Base-by-base conservation (phyloP, 2,888 invertebrate species). In the Phoenoteleia sp. region DNA sequence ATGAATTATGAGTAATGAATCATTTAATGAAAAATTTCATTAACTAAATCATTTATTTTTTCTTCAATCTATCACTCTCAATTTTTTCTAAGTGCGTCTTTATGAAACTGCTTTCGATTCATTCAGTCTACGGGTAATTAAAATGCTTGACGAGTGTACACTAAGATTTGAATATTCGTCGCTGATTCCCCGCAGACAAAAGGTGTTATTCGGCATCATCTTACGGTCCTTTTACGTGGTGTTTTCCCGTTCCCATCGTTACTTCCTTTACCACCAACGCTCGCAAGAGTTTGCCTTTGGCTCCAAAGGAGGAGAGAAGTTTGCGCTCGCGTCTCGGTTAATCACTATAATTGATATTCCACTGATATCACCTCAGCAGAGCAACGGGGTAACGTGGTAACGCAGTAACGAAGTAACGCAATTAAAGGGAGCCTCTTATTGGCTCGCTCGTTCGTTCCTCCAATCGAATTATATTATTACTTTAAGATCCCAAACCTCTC, bases 281-380 rank as follows among this genome's bases (percentile, higher is more conserved):
- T 72, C 15, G 80, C 80, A 74, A 67, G 81, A 67, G 69, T 75
- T 84, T 80, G 84, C 66, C 69, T 71, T 75, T 77, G 81, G 58
- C 27, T 74, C 62, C 47, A 47, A 74, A 84, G 76, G 74, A 66
- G 66, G 49, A 66, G 82, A 81, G 87, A 92, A 92, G 91, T 92
- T 92, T 90, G 86, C 82, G 81, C 66, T 60, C 80, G 87, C 92
- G 93, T 93, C 93, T 93, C 90, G 90, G 93, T 92, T 94, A 94
- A 94, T 94, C 93, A 94, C 93, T 93, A 93, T 93, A 93, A 94
- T 94, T 93, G 93, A 93, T 94, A 94, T 94, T 94, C 93, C 92
- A 90, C 89, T 92, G 93, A 93, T 93, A 93, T 93, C 93, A 93
- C 92, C 93, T 87, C 87, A 69, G 74, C 62, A 9, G 54, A 74